Evolutionary conservation across 2,797 vertebrate species (phyloP).

Genomic region (Aratinga solstitialis): DNA sequence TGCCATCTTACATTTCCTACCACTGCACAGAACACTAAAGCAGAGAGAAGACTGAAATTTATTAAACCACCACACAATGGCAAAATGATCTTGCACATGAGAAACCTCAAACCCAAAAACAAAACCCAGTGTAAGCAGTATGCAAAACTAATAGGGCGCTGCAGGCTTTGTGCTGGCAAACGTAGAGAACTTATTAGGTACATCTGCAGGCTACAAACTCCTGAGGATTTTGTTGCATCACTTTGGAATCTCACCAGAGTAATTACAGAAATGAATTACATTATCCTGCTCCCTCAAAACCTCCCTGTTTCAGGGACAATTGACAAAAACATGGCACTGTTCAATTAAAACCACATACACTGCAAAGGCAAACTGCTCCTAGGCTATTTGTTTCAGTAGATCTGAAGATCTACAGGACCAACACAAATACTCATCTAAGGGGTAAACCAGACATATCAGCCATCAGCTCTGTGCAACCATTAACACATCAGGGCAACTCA

Average conservation of each 20-base stretch:
- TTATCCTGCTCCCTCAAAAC: background rate
- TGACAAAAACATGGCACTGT: conserved; percentile 22
- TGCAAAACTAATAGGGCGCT: background rate
- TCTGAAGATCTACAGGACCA: background rate
- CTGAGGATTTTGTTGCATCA: background rate
- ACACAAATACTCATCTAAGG: background rate
- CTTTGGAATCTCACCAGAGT: background rate
- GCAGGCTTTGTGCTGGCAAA: background rate
- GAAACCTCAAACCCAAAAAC: conserved; percentile 6
- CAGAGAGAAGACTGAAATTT: background rate
- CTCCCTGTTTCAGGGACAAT: background rate
- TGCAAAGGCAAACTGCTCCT: background rate
- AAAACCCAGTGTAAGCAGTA: background rate
- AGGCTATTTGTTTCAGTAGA: background rate
- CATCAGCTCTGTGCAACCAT: background rate
- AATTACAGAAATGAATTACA: background rate
- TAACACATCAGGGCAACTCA: background rate
- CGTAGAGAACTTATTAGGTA: background rate
- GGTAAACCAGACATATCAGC: background rate
- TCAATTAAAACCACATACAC: background rate
- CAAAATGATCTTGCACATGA: background rate
- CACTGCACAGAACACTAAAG: background rate
- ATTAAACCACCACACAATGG: background rate
- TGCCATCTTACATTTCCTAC: background rate
- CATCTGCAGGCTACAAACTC: conserved; percentile 21